These are phyloP conservation scores for Parnassius glacialis DNA, from an alignment of 2,888 invertebrate genomes.

Conservation along the genomic window DNA sequence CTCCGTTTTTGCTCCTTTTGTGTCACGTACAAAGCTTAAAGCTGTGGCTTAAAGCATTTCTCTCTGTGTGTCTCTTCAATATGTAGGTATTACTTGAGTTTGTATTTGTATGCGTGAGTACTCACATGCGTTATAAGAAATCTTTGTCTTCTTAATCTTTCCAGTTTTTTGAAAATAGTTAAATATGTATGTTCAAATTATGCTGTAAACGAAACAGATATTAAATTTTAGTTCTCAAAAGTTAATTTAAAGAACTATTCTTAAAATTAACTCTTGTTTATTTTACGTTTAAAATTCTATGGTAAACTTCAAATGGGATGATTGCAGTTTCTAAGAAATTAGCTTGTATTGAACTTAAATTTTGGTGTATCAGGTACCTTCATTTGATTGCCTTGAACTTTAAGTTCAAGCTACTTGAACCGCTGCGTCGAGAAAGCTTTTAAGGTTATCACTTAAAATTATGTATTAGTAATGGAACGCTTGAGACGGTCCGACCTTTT, in stretches of 20 bases:
- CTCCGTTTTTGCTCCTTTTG: constrained; percentile 75
- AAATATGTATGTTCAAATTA: too few relatives aligned
- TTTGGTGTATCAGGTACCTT: neutral
- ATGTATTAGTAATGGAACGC: constrained; percentile 70
- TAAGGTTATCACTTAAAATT: constrained; percentile 69
- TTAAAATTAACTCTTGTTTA: too few relatives aligned
- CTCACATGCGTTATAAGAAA: constrained; percentile 47
- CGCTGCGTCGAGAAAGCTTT: constrained; percentile 62
- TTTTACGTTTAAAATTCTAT: too few relatives aligned
- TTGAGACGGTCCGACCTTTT: constrained; percentile 46
- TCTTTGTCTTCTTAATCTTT: constrained; percentile 30
- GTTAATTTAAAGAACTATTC: too few relatives aligned
- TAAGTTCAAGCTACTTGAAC: constrained; percentile 54
- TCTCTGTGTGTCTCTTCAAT: constrained; percentile 37
- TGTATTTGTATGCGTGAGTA: constrained; percentile 34
- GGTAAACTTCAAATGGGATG: too few relatives aligned
- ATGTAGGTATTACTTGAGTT: too few relatives aligned
- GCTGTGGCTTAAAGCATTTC: constrained; percentile 42
- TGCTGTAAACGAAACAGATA: too few relatives aligned
- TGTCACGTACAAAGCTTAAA: constrained; percentile 64
- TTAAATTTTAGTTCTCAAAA: too few relatives aligned
- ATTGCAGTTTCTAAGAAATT: too few relatives aligned
- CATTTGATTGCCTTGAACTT: constrained; percentile 49
- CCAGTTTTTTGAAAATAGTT: neutral
- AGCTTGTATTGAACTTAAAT: neutral